Evolutionary conservation across 2,888 invertebrate genomes (phyloP), one percentile per base, ranked within the genome.

Genomic region (Ernsta delagoae): DNA sequence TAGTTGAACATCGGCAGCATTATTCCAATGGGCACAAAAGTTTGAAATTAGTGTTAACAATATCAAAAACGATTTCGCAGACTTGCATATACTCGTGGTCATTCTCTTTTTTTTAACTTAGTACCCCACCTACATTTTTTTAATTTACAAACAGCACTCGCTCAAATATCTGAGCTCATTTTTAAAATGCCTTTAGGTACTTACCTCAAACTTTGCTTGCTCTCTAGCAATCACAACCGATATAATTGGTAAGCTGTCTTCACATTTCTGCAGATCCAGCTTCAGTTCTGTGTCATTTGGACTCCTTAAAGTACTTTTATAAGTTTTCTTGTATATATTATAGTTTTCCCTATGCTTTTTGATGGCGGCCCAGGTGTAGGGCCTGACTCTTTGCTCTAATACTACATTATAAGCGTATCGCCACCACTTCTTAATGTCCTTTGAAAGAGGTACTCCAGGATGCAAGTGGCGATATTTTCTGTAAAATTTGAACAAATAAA

Each of bases 201-300:
- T 81, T 79, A 96, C 96, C 93, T 96, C 95, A 79, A 97, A 95
- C 82, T 96, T 96, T 5, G 97, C 97, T 73, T 97, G 96, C 80
- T 97, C 96, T 73, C 97, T 94, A 0, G 97, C 97, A 70, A 97
- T 95, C 1, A 97, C 95, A 34, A 97, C 96, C 69, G 96, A 96
- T 60, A 96, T 89, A 54, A 97, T 95, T 62, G 96, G 95, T 71
- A 97, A 88, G 70, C 93, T 94, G 74, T 97, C 97, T 84, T 97
- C 97, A 71, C 96, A 95, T 78, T 96, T 95, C 84, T 96, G 96
- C 68, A 97, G 84, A 80, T 97, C 96, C 71, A 96, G 77, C 83
- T 96, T 96, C 70, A 96, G 85, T 80, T 96, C 96, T 0, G 96
- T 96, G 76, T 97, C 96, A 70, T 96, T 96, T 0, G 96, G 96